Conservation (phyloP, 2,888 invertebrate species). For the Epirrita christyi region DNA sequence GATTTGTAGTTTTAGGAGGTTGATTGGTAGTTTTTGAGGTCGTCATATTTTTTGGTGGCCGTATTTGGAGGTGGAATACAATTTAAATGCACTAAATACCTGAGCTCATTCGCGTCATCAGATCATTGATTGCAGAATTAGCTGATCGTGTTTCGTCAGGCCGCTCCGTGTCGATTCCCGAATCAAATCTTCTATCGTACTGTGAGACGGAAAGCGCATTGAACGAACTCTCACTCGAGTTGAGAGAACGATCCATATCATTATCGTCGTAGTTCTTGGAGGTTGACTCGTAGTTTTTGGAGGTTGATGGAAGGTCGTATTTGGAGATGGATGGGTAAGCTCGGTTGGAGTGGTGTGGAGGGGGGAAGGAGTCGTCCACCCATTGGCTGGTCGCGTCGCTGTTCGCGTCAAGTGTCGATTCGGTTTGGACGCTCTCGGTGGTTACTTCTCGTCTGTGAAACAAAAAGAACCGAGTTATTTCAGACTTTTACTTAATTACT, state of each 20-base stretch:
- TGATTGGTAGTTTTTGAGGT: too few species aligned
- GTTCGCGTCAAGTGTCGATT: conserved; percentile 66
- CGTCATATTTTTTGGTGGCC: too few species aligned
- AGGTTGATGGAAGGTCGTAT: conserved; percentile 68
- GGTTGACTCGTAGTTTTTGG: conserved; percentile 67
- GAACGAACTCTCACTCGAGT: conserved; percentile 78
- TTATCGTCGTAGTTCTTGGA: conserved; percentile 71
- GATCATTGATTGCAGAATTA: conserved; percentile 69
- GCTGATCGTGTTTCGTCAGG: conserved; percentile 63
- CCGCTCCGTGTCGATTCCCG: conserved; percentile 67
- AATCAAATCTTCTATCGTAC: conserved; percentile 64
- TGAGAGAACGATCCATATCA: conserved; percentile 72
- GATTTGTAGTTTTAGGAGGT: too few species aligned
- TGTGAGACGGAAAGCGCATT: conserved; percentile 71
- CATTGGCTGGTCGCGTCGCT: conserved; percentile 80
- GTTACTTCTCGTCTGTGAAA: conserved; percentile 40
- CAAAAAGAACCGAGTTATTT: too few species aligned
- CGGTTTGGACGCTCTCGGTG: conserved; percentile 56
- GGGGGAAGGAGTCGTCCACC: conserved; percentile 82
- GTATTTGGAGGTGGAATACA: too few species aligned
- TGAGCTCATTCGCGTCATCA: conserved; percentile 75
- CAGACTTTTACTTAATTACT: too few species aligned
- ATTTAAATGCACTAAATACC: conserved; percentile 12
- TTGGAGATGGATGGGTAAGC: conserved; percentile 62
- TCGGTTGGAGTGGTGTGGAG: conserved; percentile 60